Conservation (phyloP, 1,140 invertebrate species). For the Solen grandis region DNA sequence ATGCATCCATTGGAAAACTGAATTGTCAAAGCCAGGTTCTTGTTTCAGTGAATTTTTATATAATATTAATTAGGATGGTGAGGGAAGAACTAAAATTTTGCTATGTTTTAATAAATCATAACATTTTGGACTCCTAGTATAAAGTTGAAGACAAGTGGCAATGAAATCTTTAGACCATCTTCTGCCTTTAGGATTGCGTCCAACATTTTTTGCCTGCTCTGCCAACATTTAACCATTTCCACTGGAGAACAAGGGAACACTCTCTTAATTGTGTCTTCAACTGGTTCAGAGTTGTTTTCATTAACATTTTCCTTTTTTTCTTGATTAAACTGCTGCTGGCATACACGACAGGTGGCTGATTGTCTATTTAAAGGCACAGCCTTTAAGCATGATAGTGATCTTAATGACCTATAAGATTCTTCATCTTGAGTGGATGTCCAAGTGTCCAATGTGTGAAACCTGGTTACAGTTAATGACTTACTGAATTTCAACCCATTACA, state of each 20-base stretch:
- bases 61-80: background rate
- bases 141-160: too few relatives aligned
- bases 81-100: slow-evolving; percentile 5
- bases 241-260: background rate
- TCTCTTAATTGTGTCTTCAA: background rate
- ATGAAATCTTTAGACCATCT: slow-evolving; percentile 21
- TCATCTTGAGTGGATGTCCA: background rate
- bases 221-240: slow-evolving; percentile 6
- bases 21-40: slow-evolving; percentile 1
- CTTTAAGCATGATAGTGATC: background rate
- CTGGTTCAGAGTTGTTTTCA: background rate
- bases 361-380: background rate
- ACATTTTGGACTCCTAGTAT: too few relatives aligned
- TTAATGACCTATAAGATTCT: background rate
- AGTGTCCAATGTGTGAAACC: background rate
- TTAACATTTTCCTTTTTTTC: background rate
- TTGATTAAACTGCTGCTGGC: background rate
- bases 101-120: too few relatives aligned
- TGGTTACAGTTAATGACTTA: background rate
- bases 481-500: background rate
- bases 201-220: slow-evolving; percentile 4
- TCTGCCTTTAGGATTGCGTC: slow-evolving; percentile 14
- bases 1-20: slow-evolving; percentile 28
- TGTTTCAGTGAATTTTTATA: slow-evolving; percentile 9
- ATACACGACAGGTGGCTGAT: background rate